Evolutionary conservation across 2,113 vertebrate species (phyloP), one percentile per base, ranked within the genome.

Genomic region (Pangasianodon gigas): DNA sequence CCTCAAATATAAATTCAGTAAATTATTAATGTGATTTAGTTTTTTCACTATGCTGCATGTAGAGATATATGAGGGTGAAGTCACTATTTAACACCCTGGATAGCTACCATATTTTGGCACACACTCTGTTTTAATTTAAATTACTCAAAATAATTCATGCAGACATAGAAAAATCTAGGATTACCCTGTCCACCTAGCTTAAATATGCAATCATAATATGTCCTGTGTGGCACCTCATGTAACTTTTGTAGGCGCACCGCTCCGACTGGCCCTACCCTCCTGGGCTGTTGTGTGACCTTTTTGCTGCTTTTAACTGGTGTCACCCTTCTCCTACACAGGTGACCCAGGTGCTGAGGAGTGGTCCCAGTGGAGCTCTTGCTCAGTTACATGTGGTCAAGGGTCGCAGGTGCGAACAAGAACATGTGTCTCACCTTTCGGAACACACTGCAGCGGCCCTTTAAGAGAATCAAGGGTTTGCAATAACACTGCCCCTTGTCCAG

Each of bases 381-480:
- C 98, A 96, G 98, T 99, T 96, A 98, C 98, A 97, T 99, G 98
- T 97, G 98, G 98, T 98, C 98, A 99, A 98, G 98, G 98, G 97
- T 99, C 97, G 98, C 98, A 99, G 98, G 98, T 99, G 98, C 98
- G 98, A 98, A 99, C 98, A 96, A 99, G 98, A 99, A 97, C 98
- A 97, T 99, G 98, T 97, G 97, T 98, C 97, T 97, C 98, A 97
- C 97, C 98, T 97, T 99, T 98, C 95, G 98, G 98, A 98, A 98
- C 98, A 96, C 98, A 98, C 98, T 99, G 98, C 98, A 98, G 96
- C 97, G 98, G 98, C 97, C 98, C 98, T 96, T 99, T 99, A 99
- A 99, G 98, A 99, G 98, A 99, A 97, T 98, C 98, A 97, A 99
- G 98, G 98, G 97, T 99, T 99, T 99, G 98, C 98, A 99, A 99